phyloP scores from a whole-genome alignment of 1,140 invertebrate species.

The Conopomorpha cramerella region DNA sequence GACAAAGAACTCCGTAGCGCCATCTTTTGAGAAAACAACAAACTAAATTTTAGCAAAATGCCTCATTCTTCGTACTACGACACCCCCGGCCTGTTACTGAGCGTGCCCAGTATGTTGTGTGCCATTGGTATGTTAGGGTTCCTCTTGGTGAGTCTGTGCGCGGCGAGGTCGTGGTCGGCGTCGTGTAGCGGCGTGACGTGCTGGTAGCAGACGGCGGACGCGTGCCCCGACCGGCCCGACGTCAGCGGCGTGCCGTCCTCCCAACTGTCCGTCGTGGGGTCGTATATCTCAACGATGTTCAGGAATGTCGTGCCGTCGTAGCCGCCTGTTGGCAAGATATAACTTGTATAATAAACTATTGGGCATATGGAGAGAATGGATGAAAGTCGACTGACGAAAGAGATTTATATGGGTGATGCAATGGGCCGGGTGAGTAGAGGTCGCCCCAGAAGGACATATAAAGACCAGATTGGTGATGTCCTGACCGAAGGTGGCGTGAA shows the following conservation, averaged over 20 bases:
- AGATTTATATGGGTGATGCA: no score
- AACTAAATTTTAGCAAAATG: no score
- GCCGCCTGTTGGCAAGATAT: conserved; percentile 78
- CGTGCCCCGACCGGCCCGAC: conserved; percentile 87
- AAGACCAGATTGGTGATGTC: no score
- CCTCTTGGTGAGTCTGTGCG: conserved; percentile 3
- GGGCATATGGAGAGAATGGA: no score
- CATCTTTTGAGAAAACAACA: no score
- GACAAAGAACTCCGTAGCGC: no score
- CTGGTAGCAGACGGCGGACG: conserved; percentile 84
- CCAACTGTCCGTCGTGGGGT: conserved; percentile 79
- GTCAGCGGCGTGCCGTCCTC: conserved; percentile 74
- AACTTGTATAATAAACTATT: no score
- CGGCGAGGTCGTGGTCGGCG: conserved; percentile 28
- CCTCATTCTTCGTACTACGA: no score
- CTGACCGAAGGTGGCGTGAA: no score
- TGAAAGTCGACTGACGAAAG: no score
- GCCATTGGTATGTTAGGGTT: conserved; percentile 22
- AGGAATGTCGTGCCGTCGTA: conserved; percentile 85
- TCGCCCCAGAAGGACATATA: no score
- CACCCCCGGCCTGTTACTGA: conserved; percentile 9
- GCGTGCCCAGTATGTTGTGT: conserved; percentile 23
- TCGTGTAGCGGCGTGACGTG: conserved; percentile 61
- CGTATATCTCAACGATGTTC: conserved; percentile 84
- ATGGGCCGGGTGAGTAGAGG: no score